Base-by-base conservation (phyloP, 2,113 vertebrate species). In the Lipophrys pholis region DNA sequence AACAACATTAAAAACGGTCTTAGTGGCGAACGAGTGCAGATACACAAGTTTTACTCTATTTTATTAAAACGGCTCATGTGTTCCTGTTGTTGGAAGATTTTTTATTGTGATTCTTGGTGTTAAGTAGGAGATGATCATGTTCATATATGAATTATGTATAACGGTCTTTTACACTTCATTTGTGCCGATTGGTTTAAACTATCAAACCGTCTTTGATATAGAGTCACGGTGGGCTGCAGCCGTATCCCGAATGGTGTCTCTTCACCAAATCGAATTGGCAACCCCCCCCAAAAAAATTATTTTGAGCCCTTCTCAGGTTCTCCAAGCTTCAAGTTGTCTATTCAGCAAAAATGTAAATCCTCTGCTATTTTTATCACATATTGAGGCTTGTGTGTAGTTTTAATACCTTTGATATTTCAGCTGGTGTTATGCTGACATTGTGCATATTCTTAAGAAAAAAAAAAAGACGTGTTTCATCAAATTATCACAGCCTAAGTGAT, bases 401-500 rank as follows among this genome's bases (percentile, higher is more conserved):
- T 68, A 39, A 56, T 55, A 30, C 42, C 7, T 43, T 68, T 56
- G 56, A 68, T 48, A 56, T 56, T 48, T 56, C 12, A 56, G 41
- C 39, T 10, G 35, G 11, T 56, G 15, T 40, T 56, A 10, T 68
- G 64, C 64, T 55, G 52, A 68, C 35, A 21, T 21, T 35, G 43
- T n/a, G 11, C 36, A 56, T 36, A 11, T 43, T 43, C 11, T 8
- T 42, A 3, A 46, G 6, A 46, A 46, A 5, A 41, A 1, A 5
- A 41, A 46, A 46, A n/a, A 2, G 6, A 48, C 6, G 12, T 6
- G 36, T 40, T 48, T 57, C 30, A 49, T 49, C 15, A 68, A 48
- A 57, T 57, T 57, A 57, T 57, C 35, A 46, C 53, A 41, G 54
- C 56, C 35, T n/a, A 57, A 57, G 43, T 48, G 54, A 69, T 57